phyloP scores from a whole-genome alignment of 2,113 vertebrate species.

The Festucalex cinctus region DNA sequence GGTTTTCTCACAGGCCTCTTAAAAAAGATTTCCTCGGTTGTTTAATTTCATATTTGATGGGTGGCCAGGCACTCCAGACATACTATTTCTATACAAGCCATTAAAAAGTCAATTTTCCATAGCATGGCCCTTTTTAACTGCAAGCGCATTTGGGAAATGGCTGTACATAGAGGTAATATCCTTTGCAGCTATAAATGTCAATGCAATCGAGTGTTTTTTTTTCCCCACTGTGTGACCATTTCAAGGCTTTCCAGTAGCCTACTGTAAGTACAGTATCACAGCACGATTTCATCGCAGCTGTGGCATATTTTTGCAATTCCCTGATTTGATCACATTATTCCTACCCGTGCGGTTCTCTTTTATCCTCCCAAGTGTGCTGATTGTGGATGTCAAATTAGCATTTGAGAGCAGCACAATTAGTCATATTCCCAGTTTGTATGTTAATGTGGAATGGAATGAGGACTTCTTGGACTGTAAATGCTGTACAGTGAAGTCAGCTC shows the following conservation, averaged over 20 bases:
- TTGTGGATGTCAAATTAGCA: slow-evolving; percentile 5
- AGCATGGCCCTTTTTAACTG: background rate
- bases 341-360: background rate
- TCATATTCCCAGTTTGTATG: slow-evolving; percentile 8
- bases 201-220: background rate
- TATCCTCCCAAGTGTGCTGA: background rate
- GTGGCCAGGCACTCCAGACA: background rate
- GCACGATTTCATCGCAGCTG: background rate
- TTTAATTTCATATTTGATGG: background rate
- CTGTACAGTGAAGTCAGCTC: background rate
- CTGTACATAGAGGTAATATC: background rate
- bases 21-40: background rate
- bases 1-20: background rate
- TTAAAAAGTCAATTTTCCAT: background rate
- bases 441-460: slow-evolving; percentile 1
- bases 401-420: slow-evolving; percentile 1
- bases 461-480: background rate
- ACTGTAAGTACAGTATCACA: background rate
- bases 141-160: background rate
- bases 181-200: background rate
- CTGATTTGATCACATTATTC: background rate
- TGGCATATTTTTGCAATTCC: background rate
- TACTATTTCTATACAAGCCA: background rate
- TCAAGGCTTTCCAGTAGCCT: background rate
- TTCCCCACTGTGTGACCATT: background rate